These are phyloP conservation scores for Strigamia transsilvanica DNA, from an alignment of 2,888 invertebrate species.

Conservation along the genomic window DNA sequence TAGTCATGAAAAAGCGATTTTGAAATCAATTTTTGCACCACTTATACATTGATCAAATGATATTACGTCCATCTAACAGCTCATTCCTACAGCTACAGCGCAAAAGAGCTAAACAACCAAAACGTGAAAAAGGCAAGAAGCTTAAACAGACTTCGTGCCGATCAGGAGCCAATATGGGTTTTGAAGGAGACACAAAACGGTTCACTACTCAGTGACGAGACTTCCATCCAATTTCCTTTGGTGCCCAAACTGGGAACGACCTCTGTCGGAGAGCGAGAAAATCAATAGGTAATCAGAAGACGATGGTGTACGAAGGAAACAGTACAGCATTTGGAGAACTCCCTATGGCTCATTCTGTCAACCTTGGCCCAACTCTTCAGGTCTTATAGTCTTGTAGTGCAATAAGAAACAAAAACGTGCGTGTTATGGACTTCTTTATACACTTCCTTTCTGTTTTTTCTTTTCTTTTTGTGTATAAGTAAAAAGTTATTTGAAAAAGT, in stretches of 20 bases:
- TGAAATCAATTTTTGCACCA: slow-evolving; percentile 1
- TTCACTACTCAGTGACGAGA: neutral
- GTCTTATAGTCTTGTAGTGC: neutral
- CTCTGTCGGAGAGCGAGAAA: slow-evolving; percentile 2
- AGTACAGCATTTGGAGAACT: neutral
- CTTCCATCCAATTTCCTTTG: slow-evolving; percentile 3
- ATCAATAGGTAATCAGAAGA: slow-evolving; percentile 8
- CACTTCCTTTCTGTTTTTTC: neutral
- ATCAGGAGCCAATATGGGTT: slow-evolving; percentile 1
- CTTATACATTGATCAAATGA: neutral
- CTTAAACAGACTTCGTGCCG: slow-evolving; percentile 8
- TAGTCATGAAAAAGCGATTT: neutral
- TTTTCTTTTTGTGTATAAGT: neutral
- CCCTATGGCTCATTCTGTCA: slow-evolving; percentile 8
- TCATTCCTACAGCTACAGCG: no score
- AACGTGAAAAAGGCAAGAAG: neutral
- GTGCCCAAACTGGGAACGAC: neutral
- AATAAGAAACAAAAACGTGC: slow-evolving; percentile 2
- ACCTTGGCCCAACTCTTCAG: neutral
- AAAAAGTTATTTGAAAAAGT: neutral
- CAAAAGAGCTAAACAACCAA: no score
- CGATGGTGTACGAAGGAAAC: slow-evolving; percentile 6
- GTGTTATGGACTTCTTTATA: neutral
- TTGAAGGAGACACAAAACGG: neutral
- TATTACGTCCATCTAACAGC: no score